Evolutionary conservation across 2,797 vertebrate genomes (phyloP).

Genomic region (Pantherophis vulpinus): DNA sequence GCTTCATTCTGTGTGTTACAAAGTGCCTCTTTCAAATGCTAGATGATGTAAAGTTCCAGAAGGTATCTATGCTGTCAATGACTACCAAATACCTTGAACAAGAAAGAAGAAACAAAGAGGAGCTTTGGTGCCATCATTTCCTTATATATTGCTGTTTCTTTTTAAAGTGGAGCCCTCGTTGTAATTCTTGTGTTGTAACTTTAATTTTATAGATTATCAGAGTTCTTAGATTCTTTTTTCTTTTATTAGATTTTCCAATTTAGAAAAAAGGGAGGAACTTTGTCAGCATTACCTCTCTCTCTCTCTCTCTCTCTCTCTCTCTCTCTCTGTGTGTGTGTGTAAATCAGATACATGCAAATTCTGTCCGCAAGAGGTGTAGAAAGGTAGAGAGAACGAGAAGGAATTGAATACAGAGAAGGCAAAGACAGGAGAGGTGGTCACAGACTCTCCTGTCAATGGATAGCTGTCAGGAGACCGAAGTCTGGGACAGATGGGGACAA

Average conservation of each 20-base stretch:
- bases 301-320: too few relatives aligned
- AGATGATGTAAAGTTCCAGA: background rate
- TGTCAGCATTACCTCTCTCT: too few relatives aligned
- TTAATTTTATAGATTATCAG: background rate
- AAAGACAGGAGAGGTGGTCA: background rate
- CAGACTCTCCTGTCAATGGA: background rate
- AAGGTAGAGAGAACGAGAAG: background rate
- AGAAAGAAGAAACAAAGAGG: background rate
- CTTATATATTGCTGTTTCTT: background rate
- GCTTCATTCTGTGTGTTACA: background rate
- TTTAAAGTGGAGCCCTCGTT: background rate
- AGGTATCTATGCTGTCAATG: background rate
- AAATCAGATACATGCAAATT: background rate
- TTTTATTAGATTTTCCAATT: background rate
- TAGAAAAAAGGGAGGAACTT: background rate
- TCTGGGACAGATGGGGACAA: background rate
- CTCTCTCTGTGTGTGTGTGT: too few relatives aligned
- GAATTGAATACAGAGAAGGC: background rate
- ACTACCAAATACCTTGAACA: background rate
- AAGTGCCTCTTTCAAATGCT: background rate
- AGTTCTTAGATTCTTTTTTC: background rate
- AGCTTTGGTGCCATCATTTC: background rate
- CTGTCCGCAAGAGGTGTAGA: background rate
- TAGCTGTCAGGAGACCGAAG: background rate
- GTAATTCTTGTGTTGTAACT: background rate